Evolutionary conservation across 2,113 vertebrate genomes (phyloP), one percentile per base, ranked within the genome.

Genomic region (Rafetus swinhoei): DNA sequence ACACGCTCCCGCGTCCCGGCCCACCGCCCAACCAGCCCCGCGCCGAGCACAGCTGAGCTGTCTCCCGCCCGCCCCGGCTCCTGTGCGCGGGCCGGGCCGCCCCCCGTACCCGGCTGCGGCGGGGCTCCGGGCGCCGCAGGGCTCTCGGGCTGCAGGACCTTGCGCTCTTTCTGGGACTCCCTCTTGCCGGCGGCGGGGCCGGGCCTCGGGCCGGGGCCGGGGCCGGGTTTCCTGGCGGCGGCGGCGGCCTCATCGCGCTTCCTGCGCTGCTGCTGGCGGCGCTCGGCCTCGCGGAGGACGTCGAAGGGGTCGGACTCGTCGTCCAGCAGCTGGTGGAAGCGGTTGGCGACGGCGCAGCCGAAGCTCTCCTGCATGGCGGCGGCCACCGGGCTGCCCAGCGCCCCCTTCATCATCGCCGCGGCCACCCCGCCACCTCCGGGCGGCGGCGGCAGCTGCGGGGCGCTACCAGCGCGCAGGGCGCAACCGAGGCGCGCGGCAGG

Each of bases 281-380:
- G 95, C 83, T 98, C 98, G 32, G 97, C 98, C 91, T 98, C 96
- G 45, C 94, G 97, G 32, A 99, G 97, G 83, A 98, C 55, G 94
- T 99, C 99, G 88, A 99, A 98, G 39, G 99, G 99, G 95, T 99
- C 99, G 2, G 98, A 98, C 10, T 99, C 98, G 80, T 99, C 98
- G 89, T 99, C 99, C 93, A 98, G 97, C 53, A 99, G 99, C 82
- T 98, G 97, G 84, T 97, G 98, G 97, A 99, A 99, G 95, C 99
- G 98, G 97, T 99, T 99, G 79, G 98, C 97, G 59, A 99, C 98
- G 1, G 94, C 95, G 94, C 99, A 99, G 7, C 99, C 98, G 90
- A 98, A 99, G 81, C 60, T 96, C 74, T 98, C 98, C 84, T 98
- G 97, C 97, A 98, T 97, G 77, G 97, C 95, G 56, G 65, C 76